A percentile compares a stretch with the other conserved stretches of the same genome.
Conservation (phyloP, 2,888 invertebrate genomes). For the Spisula solida region DNA sequence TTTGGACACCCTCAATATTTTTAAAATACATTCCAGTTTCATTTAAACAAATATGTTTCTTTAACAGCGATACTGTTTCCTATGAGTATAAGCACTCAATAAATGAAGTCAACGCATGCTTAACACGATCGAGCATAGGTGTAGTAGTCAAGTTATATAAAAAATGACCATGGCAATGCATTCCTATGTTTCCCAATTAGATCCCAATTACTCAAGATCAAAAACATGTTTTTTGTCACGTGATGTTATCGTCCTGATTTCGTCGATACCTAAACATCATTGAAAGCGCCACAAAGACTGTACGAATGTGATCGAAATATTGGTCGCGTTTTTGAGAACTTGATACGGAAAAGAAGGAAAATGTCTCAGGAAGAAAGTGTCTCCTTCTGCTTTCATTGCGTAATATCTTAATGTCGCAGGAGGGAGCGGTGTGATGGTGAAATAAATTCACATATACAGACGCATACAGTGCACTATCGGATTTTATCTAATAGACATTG, state of each 20-base stretch:
- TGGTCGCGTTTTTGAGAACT: neutral
- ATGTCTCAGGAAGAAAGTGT: neutral
- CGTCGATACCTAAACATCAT: neutral
- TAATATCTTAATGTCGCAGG: conserved; percentile 16
- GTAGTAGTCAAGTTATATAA: no score
- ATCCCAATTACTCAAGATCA: no score
- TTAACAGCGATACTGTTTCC: no score
- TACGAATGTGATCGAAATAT: neutral
- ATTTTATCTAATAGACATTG: neutral
- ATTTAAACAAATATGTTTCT: no score
- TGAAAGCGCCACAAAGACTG: neutral
- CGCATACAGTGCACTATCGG: neutral
- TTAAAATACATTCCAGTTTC: no score
- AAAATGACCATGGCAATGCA: no score
- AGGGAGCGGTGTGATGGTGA: neutral
- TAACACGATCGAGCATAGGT: no score
- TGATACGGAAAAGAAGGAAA: neutral
- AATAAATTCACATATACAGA: conserved; percentile 6
- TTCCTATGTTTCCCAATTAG: no score
- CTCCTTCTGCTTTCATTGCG: neutral
- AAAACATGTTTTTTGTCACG: neutral
- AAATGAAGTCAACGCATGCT: no score
- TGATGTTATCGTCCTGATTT: neutral
- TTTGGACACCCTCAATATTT: no score
- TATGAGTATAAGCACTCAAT: no score